Conservation (phyloP, 2,113 vertebrate genomes). For the Pollimyrus isidori region DNA sequence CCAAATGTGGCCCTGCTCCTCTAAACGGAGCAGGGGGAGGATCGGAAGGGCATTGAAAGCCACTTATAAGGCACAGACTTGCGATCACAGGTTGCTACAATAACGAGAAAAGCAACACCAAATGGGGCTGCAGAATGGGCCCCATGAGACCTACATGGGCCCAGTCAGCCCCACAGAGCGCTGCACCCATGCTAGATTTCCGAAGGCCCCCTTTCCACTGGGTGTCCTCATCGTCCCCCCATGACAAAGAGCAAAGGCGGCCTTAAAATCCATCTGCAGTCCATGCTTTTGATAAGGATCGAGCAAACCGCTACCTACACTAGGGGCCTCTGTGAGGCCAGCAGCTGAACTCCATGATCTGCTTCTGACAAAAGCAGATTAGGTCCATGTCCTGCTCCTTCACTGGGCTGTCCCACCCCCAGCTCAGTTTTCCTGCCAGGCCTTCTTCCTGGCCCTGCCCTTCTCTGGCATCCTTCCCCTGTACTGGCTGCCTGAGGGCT, state of each 20-base stretch:
- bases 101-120: neutral
- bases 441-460: neutral
- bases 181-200: neutral
- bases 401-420: neutral
- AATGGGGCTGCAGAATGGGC: neutral
- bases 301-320: constrained; percentile 23
- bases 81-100: neutral
- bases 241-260: neutral
- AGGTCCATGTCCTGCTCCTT: neutral
- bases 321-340: constrained; percentile 24
- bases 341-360: constrained; percentile 35
- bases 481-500: neutral
- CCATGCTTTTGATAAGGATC: constrained; percentile 22
- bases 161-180: neutral
- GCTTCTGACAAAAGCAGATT: neutral
- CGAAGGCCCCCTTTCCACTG: neutral
- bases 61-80: neutral
- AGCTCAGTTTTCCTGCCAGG: neutral
- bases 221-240: neutral
- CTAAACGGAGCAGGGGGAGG: neutral
- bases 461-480: neutral
- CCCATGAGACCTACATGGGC: neutral
- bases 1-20: neutral
- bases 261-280: constrained; percentile 10
- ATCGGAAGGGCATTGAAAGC: neutral